Evolutionary conservation across 2,113 vertebrate genomes (phyloP), one percentile per base, ranked within the genome.

Genomic region (Melanostigma gelatinosum): DNA sequence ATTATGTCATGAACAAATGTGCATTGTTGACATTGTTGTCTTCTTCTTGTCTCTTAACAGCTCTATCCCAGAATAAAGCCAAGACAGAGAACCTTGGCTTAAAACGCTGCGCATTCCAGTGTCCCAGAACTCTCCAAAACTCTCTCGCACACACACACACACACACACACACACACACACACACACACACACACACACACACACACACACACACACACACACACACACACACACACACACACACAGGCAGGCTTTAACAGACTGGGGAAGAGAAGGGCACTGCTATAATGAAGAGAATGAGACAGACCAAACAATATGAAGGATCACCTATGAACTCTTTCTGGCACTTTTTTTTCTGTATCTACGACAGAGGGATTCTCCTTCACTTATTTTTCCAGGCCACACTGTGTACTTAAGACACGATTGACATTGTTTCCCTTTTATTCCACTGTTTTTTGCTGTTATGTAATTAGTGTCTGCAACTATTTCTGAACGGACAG

Each of bases 11-110:
- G 24, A 34, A 10, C 18, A 66, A 27, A 42, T 81, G 29, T 78
- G 15, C 32, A 15, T 16, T 34, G 1, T 10, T 87, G 6, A 85
- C 65, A 29, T 34, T 34, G 34, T 34, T 13, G 5, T 63, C 13
- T 63, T 54, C 4, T 46, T 64, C 10, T 90, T 0, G n/a, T 80
- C 64, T 57, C 92, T 34, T 2, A 85, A 83, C 93, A 99, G 98
- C 94, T 99, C 4, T 99, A 99, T 80, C 98, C 97, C 5, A 95
- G 98, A 93, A 99, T 99, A 94, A 99, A 99, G 91, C 97, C 96
- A 71, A 95, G 97, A 88, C 97, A 99, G 82, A 96, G 98, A 91
- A 98, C 95, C 77, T 94, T 99, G 93, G 98, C 98, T 50, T 99
- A 94, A 96, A 81, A 50, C 46, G 36, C 68, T 32, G 66, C 68